Conservation (phyloP, 2,113 vertebrate species). For the Atherinomorus stipes region DNA sequence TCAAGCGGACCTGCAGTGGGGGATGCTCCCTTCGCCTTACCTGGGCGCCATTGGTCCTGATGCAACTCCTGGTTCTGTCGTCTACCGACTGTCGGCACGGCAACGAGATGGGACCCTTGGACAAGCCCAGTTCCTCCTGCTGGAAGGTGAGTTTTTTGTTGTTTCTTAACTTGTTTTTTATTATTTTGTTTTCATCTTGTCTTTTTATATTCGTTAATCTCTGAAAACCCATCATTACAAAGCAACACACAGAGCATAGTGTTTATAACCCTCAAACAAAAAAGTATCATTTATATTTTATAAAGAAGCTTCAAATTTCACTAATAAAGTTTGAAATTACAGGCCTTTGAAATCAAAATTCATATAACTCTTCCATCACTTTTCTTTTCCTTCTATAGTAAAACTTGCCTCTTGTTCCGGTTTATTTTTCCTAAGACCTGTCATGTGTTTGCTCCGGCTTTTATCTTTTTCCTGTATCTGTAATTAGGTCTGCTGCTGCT, state of each 20-base stretch:
- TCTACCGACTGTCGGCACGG: slow-evolving; percentile 83
- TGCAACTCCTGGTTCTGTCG: slow-evolving; percentile 76
- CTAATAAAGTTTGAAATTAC: slow-evolving; percentile 16
- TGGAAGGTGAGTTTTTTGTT: slow-evolving; percentile 80
- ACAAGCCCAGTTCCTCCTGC: slow-evolving; percentile 81
- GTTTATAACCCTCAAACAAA: background rate
- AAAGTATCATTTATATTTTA: background rate
- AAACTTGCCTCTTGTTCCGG: slow-evolving; percentile 1
- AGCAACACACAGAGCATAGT: background rate
- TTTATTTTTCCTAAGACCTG: slow-evolving; percentile 9
- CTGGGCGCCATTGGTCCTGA: slow-evolving; percentile 84
- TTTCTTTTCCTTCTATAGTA: background rate
- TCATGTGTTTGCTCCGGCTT: slow-evolving; percentile 12
- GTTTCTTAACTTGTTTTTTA: background rate
- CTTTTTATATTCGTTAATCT: background rate
- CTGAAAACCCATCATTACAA: background rate
- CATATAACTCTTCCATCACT: background rate
- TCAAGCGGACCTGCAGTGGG: slow-evolving; percentile 86
- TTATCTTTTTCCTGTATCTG: slow-evolving; percentile 56
- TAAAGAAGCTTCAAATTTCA: slow-evolving; percentile 1
- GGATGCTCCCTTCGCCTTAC: slow-evolving; percentile 88
- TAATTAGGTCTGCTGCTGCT: slow-evolving; percentile 45
- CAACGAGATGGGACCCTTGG: slow-evolving; percentile 63
- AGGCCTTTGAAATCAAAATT: background rate
- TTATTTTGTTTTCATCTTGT: background rate